Percentiles rank a stretch among this genome's conserved stretches.
Evolutionary conservation across 2,888 invertebrate genomes (phyloP).

Genomic region (Sussaba pulchella): DNA sequence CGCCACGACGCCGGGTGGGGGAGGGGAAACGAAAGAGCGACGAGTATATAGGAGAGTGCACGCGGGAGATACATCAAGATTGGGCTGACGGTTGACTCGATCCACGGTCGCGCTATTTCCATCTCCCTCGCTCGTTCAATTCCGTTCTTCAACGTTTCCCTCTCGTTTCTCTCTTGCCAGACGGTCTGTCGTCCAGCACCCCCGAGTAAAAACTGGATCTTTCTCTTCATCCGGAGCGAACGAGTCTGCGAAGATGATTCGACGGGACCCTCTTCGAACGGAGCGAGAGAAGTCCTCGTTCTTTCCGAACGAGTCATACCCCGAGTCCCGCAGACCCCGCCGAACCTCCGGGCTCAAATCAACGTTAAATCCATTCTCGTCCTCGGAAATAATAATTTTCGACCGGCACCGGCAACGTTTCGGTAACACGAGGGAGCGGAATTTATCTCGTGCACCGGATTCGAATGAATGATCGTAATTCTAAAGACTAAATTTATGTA

Average conservation of each 20-base stretch:
- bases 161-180: constrained; percentile 32
- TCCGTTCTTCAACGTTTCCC: constrained; percentile 19
- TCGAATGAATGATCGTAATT: no score
- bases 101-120: constrained; percentile 50
- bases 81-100: constrained; percentile 81
- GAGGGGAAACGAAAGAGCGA: constrained; percentile 25
- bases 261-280: constrained; percentile 11
- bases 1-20: constrained; percentile 20
- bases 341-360: constrained; percentile 5
- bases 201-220: constrained; percentile 81
- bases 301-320: not conserved
- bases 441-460: not conserved
- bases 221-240: constrained; percentile 53
- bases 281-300: constrained; percentile 43
- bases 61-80: constrained; percentile 82
- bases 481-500: no score
- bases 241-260: constrained; percentile 22
- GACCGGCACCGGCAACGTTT: not conserved
- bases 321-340: not conserved
- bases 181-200: constrained; percentile 58
- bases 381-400: constrained; percentile 24
- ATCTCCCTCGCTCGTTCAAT: constrained; percentile 22
- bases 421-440: not conserved
- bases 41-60: not conserved
- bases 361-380: constrained; percentile 29